A percentile compares a stretch with the other conserved stretches of the same genome.
Conservation (phyloP, 1,140 invertebrate species). For the Meloidogyne hapla region DNA sequence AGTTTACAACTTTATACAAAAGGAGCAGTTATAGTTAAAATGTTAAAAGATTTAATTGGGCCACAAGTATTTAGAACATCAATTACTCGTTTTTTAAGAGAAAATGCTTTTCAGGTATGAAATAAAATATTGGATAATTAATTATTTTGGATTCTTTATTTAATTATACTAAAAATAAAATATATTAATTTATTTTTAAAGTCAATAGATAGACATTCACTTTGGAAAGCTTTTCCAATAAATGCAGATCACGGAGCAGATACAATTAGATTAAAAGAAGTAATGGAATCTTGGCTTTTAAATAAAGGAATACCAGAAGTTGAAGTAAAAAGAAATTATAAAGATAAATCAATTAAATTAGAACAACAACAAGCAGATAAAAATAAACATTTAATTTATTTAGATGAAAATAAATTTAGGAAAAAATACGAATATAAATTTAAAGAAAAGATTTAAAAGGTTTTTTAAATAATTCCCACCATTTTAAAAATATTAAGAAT, state of each 20-base stretch:
- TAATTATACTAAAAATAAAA: not conserved
- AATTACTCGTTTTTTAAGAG: conserved; percentile 44
- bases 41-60: conserved; percentile 55
- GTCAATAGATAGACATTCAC: conserved; percentile 50
- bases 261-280: conserved; percentile 45
- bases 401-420: conserved; percentile 22
- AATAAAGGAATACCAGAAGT: conserved; percentile 60
- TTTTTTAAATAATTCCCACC: not conserved
- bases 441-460: conserved; percentile 10
- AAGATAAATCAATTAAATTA: conserved; percentile 58
- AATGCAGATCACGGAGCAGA: conserved; percentile 59
- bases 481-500: too few relatives aligned
- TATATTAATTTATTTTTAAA: conserved; percentile 20
- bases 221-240: conserved; percentile 51
- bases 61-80: conserved; percentile 47
- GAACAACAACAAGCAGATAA: conserved; percentile 45
- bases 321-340: conserved; percentile 58
- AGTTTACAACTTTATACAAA: conserved; percentile 57
- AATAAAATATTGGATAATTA: too few relatives aligned
- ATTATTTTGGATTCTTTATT: too few relatives aligned
- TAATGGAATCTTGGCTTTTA: conserved; percentile 59
- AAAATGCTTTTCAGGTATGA: conserved; percentile 4
- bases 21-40: conserved; percentile 49
- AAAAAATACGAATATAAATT: conserved; percentile 20
- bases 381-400: conserved; percentile 49